These are phyloP conservation scores for Diacarnus erythraeanus DNA, from an alignment of 37 sponge, comb jelly and placozoan genomes.

Conservation along the genomic window DNA sequence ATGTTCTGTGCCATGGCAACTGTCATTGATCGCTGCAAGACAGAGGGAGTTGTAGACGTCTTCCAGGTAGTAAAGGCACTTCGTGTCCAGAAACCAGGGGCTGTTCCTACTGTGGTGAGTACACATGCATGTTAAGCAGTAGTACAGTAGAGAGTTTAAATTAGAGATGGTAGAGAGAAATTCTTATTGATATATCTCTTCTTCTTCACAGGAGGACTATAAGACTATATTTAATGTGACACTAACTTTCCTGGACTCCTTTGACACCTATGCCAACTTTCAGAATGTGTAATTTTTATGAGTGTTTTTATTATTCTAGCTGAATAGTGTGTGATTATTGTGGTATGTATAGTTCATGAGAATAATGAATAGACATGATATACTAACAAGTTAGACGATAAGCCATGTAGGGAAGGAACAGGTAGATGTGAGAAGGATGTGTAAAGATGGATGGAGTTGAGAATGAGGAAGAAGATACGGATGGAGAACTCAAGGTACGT, in stretches of 20 bases:
- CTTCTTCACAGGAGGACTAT: slow-evolving; percentile 34
- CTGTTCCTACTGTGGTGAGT: slow-evolving; percentile 65
- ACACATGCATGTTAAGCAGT: too few relatives aligned
- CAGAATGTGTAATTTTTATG: slow-evolving; percentile 8
- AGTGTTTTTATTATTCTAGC: too few relatives aligned
- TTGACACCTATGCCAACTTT: slow-evolving; percentile 74
- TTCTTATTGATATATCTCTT: neutral
- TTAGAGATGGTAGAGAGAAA: neutral
- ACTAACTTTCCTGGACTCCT: slow-evolving; percentile 59
- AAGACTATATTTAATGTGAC: slow-evolving; percentile 40
- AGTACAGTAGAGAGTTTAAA: neutral
- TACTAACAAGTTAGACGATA: too few relatives aligned
- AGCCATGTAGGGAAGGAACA: too few relatives aligned
- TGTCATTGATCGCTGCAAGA: slow-evolving; percentile 71
- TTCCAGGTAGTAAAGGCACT: slow-evolving; percentile 69
- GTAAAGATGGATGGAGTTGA: too few relatives aligned
- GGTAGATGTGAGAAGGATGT: too few relatives aligned
- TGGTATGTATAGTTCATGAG: too few relatives aligned
- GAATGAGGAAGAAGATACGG: too few relatives aligned
- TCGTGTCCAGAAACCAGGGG: slow-evolving; percentile 63
- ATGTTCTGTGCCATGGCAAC: slow-evolving; percentile 72
- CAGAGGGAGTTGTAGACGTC: slow-evolving; percentile 77
- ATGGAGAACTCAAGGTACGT: too few relatives aligned
- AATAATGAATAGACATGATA: too few relatives aligned
- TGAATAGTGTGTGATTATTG: too few relatives aligned